phyloP scores from a whole-genome alignment of 2,797 vertebrate species.

The Taeniopygia guttata region DNA sequence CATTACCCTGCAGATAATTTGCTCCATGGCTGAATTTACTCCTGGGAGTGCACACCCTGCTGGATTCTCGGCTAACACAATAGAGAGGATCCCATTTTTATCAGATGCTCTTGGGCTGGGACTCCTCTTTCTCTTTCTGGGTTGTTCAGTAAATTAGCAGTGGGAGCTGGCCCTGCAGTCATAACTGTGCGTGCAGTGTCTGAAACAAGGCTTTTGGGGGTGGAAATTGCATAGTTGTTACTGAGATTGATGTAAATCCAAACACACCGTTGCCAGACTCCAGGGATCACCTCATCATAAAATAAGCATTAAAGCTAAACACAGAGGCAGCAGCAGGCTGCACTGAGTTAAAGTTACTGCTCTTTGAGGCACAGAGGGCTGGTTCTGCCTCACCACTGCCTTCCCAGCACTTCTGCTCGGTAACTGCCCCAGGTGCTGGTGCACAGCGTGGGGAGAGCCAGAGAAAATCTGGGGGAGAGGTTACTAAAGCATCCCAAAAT shows the following conservation, averaged over 20 bases:
- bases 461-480: not conserved
- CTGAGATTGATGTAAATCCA: not conserved
- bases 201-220: not conserved
- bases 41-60: not conserved
- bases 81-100: not conserved
- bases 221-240: not conserved
- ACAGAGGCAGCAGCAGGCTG: not conserved
- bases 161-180: not conserved
- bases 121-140: not conserved
- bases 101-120: not conserved
- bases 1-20: not conserved
- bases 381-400: not conserved
- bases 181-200: not conserved
- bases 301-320: not conserved
- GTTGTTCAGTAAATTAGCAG: not conserved
- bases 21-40: rapidly evolving
- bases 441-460: not conserved
- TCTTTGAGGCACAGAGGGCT: not conserved
- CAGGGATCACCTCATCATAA: not conserved
- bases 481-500: not conserved
- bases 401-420: rapidly evolving
- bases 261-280: not conserved
- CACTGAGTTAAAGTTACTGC: not conserved
- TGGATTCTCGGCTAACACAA: not conserved
- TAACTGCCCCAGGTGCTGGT: rapidly evolving